Base-by-base conservation (phyloP, 1,140 invertebrate species). In the Adoxophyes honmai region DNA sequence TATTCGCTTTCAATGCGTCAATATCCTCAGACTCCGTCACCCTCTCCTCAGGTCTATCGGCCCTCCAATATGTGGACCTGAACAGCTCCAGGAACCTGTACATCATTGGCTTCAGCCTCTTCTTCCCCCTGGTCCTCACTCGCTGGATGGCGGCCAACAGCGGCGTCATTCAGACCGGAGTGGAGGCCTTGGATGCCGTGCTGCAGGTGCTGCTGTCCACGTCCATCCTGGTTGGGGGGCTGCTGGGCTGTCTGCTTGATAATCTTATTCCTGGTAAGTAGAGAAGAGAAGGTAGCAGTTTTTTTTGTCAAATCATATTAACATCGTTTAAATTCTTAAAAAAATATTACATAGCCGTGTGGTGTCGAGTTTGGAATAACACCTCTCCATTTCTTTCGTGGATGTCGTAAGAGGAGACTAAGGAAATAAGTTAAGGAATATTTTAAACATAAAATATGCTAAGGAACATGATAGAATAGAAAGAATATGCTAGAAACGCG, bases 81-180 rank as follows among this genome's bases (percentile, higher is more conserved):
- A 95, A 95, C 73, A 96, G 94, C 9, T 91, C 95, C 0, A 89
- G 94, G 56, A 97, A 98, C 88, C 84, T 97, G 1, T 96, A 96
- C 75, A 95, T 97, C 55, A 91, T 97, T n/a, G 96, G 96, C 9
- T 93, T 97, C 62, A 96, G 95, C 6, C 91, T 97, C 34, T 96
- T 97, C 78, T 95, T 96, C 63, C 95, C 95, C 5, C 74, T 97
- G 78, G 94, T 95, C 4, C 75, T 96, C 35, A 95, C 95, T 0
- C 91, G 93, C 62, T 96, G 95, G 95, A 92, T 95, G 91, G 89
- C 92, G 9, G 79, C 89, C 5, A 89, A 95, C 79, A 90, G 92
- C 4, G 90, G 89, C 1, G 89, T 88, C n/a, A 94, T 96, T 18
- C 73, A 93, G 55, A 95, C 94, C 0, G 95, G 95, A 0, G 90